A percentile compares a stretch with the other conserved stretches of the same genome.
These are phyloP conservation scores for Pogonocichla stellata DNA, from an alignment of 2,113 vertebrate species.

Conservation along the genomic window DNA sequence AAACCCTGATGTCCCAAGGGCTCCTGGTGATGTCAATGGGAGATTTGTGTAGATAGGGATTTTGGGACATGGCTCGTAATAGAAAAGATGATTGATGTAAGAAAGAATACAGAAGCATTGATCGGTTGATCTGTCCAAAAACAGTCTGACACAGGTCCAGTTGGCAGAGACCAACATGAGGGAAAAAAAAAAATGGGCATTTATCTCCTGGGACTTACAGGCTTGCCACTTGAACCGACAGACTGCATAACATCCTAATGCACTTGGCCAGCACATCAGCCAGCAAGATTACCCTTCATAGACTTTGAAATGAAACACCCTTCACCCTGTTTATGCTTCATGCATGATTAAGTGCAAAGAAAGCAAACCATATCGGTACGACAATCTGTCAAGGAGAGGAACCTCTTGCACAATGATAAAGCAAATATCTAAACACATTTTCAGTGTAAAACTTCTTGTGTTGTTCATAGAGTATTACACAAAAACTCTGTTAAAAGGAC, in stretches of 20 bases:
- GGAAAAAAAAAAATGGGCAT: not conserved
- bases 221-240: slow-evolving; percentile 21
- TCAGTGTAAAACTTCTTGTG: not conserved
- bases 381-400: slow-evolving; percentile 51
- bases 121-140: not conserved
- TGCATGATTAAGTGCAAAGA: slow-evolving; percentile 45
- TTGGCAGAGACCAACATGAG: not conserved
- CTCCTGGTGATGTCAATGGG: not conserved
- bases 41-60: not conserved
- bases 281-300: slow-evolving; percentile 34
- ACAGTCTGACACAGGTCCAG: not conserved
- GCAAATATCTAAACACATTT: not conserved
- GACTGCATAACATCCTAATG: slow-evolving; percentile 21
- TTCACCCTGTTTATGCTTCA: slow-evolving; percentile 56
- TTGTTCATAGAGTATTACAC: not conserved
- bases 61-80: not conserved
- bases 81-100: not conserved
- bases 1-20: not conserved
- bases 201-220: slow-evolving; percentile 9
- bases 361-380: not conserved
- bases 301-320: slow-evolving; percentile 59
- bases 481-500: slow-evolving; percentile 17
- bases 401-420: slow-evolving; percentile 13
- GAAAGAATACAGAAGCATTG: not conserved
- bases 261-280: slow-evolving; percentile 17